Base-by-base conservation (phyloP, 2,888 invertebrate genomes). In the Tridacna gigas region DNA sequence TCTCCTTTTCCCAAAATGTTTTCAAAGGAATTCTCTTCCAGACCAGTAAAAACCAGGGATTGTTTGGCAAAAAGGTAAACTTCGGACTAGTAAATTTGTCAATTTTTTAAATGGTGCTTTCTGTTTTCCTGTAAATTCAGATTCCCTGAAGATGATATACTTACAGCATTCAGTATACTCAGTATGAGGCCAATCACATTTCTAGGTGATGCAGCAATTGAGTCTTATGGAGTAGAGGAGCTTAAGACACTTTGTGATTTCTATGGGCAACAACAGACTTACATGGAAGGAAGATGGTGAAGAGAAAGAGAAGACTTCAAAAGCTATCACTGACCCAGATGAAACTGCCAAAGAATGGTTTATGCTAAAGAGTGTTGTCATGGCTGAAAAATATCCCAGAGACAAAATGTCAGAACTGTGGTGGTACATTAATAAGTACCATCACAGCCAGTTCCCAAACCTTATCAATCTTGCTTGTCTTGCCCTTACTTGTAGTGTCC, bases 311-410 rank as follows among this genome's bases (percentile, higher is more conserved):
- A 69, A 79, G 15, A 47, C 75, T 60, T 75, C 75, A 60, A 56
- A 76, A 37, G 73, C 83, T 25, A 18, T 76, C 2, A 76, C 79
- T 20, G 60, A 77, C 22, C 25, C 22, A 37, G 65, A 73, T 9
- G 26, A 76, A 45, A 51, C 69, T 9, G 74, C 56, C 28, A 0
- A 56, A n/a, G 84, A 84, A 45, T 84, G 84, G 82, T 25, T 9
- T 3, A 18, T 75, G 4, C 51, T 78, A 11, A 83, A 80, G 51
- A 47, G 26, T 47, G 77, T 79, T 25, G 74, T 79, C 0, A 11
- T 83, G 18, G 77, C 84, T 28, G 84, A 84, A 45, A 60, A 73
- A 18, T 84, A 77, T 74, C 80, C 81, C 4, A 37, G 77, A 20
- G 76, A 84, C 61, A 28, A 18, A 18, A 76, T 81, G 67, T 18